phyloP scores from a whole-genome alignment of 2,888 invertebrate species.

The Drosophila lutescens region DNA sequence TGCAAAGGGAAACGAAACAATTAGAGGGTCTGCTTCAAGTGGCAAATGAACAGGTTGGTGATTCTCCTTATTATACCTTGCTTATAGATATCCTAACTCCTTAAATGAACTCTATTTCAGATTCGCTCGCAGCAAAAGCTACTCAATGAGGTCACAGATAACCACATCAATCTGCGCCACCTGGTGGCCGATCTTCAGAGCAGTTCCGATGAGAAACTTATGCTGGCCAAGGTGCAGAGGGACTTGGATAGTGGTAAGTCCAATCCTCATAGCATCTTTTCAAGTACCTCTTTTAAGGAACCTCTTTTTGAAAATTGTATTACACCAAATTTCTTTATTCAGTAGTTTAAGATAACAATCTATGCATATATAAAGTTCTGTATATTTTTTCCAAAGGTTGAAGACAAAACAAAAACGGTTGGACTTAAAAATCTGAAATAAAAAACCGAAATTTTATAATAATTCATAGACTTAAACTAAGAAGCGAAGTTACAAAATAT shows the following conservation, averaged over 20 bases:
- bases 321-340: too few relatives aligned
- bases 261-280: background rate
- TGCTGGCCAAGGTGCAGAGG: conserved; percentile 82
- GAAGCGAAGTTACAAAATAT: too few relatives aligned
- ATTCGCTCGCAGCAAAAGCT: conserved; percentile 82
- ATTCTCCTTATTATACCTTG: background rate
- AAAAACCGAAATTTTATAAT: too few relatives aligned
- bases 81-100: background rate
- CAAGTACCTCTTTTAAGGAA: background rate
- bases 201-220: conserved; percentile 80
- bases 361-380: too few relatives aligned
- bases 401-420: too few relatives aligned
- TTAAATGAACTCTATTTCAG: conserved; percentile 7
- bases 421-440: too few relatives aligned
- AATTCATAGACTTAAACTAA: too few relatives aligned
- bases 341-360: too few relatives aligned
- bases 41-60: conserved; percentile 77
- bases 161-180: conserved; percentile 83
- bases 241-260: conserved; percentile 80
- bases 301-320: background rate
- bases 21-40: conserved; percentile 80
- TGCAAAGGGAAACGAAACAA: conserved; percentile 74
- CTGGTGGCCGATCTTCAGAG: conserved; percentile 84
- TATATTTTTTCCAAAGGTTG: too few relatives aligned
- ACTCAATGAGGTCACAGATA: conserved; percentile 83